Conservation (phyloP, 2,797 vertebrate genomes). For the Luscinia megarhynchos region DNA sequence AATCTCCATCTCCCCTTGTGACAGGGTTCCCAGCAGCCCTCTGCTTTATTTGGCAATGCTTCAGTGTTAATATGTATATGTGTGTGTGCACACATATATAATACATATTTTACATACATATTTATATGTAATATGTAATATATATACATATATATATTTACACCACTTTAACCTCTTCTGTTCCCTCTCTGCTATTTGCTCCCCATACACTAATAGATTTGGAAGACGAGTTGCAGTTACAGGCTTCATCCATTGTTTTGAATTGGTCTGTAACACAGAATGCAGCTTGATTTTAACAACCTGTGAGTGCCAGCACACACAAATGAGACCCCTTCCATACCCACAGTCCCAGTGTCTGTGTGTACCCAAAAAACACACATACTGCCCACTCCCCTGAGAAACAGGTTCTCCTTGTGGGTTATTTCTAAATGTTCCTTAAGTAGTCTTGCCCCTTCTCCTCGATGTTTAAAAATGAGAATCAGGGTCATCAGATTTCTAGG, state of each 20-base stretch:
- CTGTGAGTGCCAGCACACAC: not conserved
- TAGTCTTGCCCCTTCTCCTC: not conserved
- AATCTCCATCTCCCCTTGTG: not conserved
- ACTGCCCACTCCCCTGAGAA: accelerated
- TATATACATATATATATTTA: not conserved
- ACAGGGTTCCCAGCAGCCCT: not conserved
- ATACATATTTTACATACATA: not conserved
- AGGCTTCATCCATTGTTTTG: not conserved
- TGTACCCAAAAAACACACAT: not conserved
- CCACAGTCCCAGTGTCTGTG: not conserved
- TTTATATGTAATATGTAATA: not conserved
- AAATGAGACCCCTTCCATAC: not conserved
- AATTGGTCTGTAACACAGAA: not conserved
- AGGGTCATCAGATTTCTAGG: not conserved
- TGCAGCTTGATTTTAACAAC: not conserved
- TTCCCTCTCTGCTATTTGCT: not conserved
- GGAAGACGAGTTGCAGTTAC: not conserved
- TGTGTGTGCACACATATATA: not conserved
- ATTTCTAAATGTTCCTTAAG: not conserved
- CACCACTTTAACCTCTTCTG: not conserved
- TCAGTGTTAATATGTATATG: not conserved
- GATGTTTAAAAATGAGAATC: not conserved
- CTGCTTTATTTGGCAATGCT: not conserved
- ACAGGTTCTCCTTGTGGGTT: not conserved
- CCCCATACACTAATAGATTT: not conserved